phyloP scores from a whole-genome alignment of 92 coral and sea anemone genomes.

The Scolanthus callimorphus region DNA sequence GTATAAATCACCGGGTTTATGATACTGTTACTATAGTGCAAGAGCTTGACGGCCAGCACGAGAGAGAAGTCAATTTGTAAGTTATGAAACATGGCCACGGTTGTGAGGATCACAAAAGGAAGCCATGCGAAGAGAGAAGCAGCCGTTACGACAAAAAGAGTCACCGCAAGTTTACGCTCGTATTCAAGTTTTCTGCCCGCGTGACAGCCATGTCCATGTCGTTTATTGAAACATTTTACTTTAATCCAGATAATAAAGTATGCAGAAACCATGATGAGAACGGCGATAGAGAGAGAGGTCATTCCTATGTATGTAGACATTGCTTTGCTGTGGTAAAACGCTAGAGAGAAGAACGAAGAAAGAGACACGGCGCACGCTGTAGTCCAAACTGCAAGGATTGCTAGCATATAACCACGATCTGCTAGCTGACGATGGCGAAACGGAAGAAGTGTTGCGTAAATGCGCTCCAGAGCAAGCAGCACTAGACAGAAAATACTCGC shows the following conservation, averaged over 20 bases:
- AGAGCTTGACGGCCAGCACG: constrained; percentile 21
- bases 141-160: constrained; percentile 18
- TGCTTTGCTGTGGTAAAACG: constrained; percentile 2
- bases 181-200: neutral
- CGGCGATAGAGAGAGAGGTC: constrained; percentile 15
- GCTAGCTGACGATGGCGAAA: constrained; percentile 12
- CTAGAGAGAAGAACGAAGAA: constrained; percentile 21
- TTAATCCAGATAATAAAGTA: constrained; percentile 19
- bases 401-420: constrained; percentile 13
- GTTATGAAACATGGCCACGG: constrained; percentile 11
- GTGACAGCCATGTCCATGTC: neutral
- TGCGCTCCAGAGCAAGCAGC: constrained; percentile 22
- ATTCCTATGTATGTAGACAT: constrained; percentile 21
- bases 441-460: constrained; percentile 14
- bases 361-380: constrained; percentile 8
- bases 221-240: neutral
- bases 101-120: constrained; percentile 18
- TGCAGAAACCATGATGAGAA: constrained; percentile 3
- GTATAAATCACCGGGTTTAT: constrained; percentile 24
- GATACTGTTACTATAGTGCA: constrained; percentile 18
- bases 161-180: constrained; percentile 23
- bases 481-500: constrained; percentile 26
- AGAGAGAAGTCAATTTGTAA: constrained; percentile 4
- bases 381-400: constrained; percentile 16
- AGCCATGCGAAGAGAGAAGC: constrained; percentile 27